phyloP scores from a whole-genome alignment of 2,888 invertebrate species.

The Thymelicus lineola region DNA sequence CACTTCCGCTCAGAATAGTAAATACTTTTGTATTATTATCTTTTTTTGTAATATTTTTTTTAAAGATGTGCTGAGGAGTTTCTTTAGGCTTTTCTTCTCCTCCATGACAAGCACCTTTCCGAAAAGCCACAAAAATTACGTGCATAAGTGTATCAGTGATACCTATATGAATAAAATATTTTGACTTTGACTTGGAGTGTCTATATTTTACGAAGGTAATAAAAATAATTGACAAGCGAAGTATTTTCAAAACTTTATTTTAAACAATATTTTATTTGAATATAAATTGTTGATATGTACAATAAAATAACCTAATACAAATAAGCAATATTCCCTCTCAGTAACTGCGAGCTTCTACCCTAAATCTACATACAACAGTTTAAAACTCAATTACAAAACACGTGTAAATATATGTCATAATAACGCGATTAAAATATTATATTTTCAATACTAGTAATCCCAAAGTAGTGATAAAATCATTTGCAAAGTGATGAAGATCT shows the following conservation, averaged over 20 bases:
- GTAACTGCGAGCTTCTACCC: slow-evolving; percentile 33
- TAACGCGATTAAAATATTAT: slow-evolving; percentile 8
- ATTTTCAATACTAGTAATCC: background rate
- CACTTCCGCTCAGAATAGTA: too few relatives aligned
- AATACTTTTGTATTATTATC: too few relatives aligned
- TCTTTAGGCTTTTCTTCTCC: too few relatives aligned
- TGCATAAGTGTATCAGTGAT: too few relatives aligned
- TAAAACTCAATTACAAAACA: slow-evolving; percentile 18
- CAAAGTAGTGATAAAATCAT: background rate
- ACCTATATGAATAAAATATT: too few relatives aligned
- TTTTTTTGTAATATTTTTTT: too few relatives aligned
- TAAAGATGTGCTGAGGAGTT: too few relatives aligned
- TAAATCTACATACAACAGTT: slow-evolving; percentile 38
- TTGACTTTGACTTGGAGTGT: too few relatives aligned
- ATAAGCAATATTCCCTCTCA: slow-evolving; percentile 24
- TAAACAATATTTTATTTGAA: slow-evolving; percentile 42
- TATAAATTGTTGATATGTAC: slow-evolving; percentile 44
- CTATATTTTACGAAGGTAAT: background rate
- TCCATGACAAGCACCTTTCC: too few relatives aligned
- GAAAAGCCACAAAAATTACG: too few relatives aligned
- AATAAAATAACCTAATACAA: slow-evolving; percentile 40
- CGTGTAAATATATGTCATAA: background rate
- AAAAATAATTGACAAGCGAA: slow-evolving; percentile 12
- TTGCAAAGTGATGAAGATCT: slow-evolving; percentile 3
- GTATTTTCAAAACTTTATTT: slow-evolving; percentile 37